Evolutionary conservation across 2,888 invertebrate genomes (phyloP).

Genomic region (Zygothrica quintamaculata): DNA sequence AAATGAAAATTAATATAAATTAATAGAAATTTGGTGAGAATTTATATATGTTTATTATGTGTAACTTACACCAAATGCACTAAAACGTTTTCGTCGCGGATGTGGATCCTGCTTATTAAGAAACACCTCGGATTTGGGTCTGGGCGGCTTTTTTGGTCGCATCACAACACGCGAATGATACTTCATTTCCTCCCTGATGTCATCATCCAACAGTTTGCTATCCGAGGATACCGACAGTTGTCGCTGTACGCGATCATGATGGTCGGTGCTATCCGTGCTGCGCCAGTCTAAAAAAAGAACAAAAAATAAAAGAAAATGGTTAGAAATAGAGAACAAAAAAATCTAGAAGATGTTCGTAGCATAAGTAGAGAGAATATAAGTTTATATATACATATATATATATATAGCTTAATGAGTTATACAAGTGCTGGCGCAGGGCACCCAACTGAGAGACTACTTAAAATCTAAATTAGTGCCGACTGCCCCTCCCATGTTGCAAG

Average conservation of each 20-base stretch:
- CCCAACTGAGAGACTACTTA: slow-evolving; percentile 50
- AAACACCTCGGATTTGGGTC: slow-evolving; percentile 98
- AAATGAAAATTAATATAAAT: slow-evolving; percentile 34
- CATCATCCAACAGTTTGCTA: slow-evolving; percentile 95
- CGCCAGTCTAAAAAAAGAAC: slow-evolving; percentile 88
- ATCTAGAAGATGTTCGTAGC: background rate
- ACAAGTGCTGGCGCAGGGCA: slow-evolving; percentile 48
- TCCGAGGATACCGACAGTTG: slow-evolving; percentile 96
- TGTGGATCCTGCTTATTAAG: slow-evolving; percentile 90
- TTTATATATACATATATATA: too few relatives aligned
- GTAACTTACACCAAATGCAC: slow-evolving; percentile 97
- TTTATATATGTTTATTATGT: too few relatives aligned
- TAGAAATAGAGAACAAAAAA: slow-evolving; percentile 1
- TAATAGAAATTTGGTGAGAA: slow-evolving; percentile 22
- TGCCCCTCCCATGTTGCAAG: background rate
- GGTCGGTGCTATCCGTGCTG: slow-evolving; percentile 87
- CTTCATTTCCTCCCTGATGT: slow-evolving; percentile 91
- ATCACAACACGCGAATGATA: slow-evolving; percentile 90
- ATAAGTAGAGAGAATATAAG: slow-evolving; percentile 16
- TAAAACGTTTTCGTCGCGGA: slow-evolving; percentile 95
- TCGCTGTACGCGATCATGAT: slow-evolving; percentile 93
- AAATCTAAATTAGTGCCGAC: slow-evolving; percentile 53
- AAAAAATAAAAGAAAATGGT: slow-evolving; percentile 18
- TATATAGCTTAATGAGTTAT: slow-evolving; percentile 64
- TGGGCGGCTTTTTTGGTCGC: slow-evolving; percentile 95